Conservation (phyloP, 2,113 vertebrate genomes). For the Genyomyrus donnyi region DNA sequence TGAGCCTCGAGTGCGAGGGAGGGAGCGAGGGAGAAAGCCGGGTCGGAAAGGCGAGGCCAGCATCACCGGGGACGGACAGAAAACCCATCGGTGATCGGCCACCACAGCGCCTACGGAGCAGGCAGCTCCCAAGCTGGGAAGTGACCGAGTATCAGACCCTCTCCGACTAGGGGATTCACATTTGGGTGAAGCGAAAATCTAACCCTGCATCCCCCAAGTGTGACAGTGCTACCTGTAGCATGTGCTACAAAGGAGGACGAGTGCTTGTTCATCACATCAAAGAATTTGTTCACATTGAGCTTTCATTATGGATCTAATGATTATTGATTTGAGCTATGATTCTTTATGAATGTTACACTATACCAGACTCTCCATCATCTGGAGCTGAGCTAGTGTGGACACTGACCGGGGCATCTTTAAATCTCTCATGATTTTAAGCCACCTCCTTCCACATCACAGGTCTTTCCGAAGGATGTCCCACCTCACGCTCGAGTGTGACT, state of each 20-base stretch:
- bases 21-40: neutral
- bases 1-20: slow-evolving; percentile 25
- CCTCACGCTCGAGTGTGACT: neutral
- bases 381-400: neutral
- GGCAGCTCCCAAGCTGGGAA: neutral
- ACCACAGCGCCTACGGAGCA: neutral
- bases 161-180: neutral
- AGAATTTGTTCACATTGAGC: neutral
- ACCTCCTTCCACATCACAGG: neutral
- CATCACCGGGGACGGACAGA: neutral
- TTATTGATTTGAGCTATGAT: neutral
- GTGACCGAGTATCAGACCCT: neutral
- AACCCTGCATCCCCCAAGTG: neutral
- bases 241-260: neutral
- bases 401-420: neutral
- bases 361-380: neutral
- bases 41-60: slow-evolving; percentile 18
- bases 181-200: neutral
- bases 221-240: neutral
- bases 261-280: neutral
- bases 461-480: neutral
- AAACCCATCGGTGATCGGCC: neutral
- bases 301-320: neutral
- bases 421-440: neutral
- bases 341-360: neutral